These are phyloP conservation scores for Aspidapion aeneum DNA, from an alignment of 2,888 invertebrate species.

Conservation along the genomic window DNA sequence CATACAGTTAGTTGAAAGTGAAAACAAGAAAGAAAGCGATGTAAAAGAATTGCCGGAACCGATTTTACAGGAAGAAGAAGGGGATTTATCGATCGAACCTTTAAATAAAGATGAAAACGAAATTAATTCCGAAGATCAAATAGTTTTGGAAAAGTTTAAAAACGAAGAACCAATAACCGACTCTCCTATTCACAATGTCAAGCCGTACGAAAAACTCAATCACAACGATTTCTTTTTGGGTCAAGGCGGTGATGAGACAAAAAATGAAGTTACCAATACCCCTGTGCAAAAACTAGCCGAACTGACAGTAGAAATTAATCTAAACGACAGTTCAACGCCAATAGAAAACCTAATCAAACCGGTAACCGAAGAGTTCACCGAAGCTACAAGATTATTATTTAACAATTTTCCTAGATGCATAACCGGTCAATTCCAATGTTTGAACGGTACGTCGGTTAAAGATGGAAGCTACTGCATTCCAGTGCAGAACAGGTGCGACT, in stretches of 20 bases:
- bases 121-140: constrained; percentile 37
- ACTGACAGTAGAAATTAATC: not conserved
- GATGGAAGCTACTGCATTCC: constrained; percentile 57
- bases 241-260: constrained; percentile 5
- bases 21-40: not conserved
- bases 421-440: constrained; percentile 57
- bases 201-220: constrained; percentile 27
- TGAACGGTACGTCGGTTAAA: constrained; percentile 54
- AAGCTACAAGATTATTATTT: constrained; percentile 22
- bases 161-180: constrained; percentile 13
- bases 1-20: not conserved
- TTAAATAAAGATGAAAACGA: constrained; percentile 26
- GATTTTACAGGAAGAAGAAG: constrained; percentile 5
- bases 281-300: not conserved
- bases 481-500: constrained; percentile 53
- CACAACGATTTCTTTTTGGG: constrained; percentile 25
- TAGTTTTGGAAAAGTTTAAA: constrained; percentile 36
- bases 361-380: constrained; percentile 40
- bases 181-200: constrained; percentile 16
- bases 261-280: not conserved
- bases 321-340: not conserved
- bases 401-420: constrained; percentile 52
- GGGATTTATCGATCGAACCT: constrained; percentile 31
- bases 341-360: constrained; percentile 36
- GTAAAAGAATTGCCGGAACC: not conserved